These are phyloP conservation scores for Budorcas taxicolor DNA, from an alignment of 2,113 vertebrate species.

Conservation along the genomic window DNA sequence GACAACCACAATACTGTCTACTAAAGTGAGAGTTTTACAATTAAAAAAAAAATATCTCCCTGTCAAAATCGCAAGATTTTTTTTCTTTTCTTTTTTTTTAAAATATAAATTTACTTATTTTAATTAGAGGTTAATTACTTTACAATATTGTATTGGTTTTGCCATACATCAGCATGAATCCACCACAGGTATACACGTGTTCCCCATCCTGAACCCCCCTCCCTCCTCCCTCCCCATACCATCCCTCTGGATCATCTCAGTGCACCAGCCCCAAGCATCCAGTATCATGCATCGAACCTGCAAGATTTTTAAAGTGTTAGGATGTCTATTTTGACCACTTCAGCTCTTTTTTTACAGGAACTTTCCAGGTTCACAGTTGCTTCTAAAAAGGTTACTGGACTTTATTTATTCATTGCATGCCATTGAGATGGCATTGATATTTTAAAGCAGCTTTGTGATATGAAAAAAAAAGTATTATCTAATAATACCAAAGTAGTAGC, in stretches of 20 bases:
- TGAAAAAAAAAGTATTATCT: neutral
- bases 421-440: neutral
- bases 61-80: neutral
- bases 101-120: too few relatives aligned
- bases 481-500: neutral
- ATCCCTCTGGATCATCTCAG: too few relatives aligned
- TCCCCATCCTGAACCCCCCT: too few relatives aligned
- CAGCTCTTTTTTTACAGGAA: neutral
- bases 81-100: too few relatives aligned
- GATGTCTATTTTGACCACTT: neutral
- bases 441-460: neutral
- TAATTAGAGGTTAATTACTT: too few relatives aligned
- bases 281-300: neutral
- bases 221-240: too few relatives aligned
- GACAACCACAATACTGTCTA: neutral
- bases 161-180: too few relatives aligned
- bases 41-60: neutral
- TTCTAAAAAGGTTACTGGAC: neutral
- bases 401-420: neutral
- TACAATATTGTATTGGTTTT: too few relatives aligned
- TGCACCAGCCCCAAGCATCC: too few relatives aligned
- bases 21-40: neutral
- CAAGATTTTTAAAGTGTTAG: neutral
- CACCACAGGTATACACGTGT: too few relatives aligned
- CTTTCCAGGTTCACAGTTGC: neutral